Percentiles rank a stretch among this genome's conserved stretches.
Evolutionary conservation across 2,888 invertebrate genomes (phyloP).

Genomic region (Hipparchia semele): DNA sequence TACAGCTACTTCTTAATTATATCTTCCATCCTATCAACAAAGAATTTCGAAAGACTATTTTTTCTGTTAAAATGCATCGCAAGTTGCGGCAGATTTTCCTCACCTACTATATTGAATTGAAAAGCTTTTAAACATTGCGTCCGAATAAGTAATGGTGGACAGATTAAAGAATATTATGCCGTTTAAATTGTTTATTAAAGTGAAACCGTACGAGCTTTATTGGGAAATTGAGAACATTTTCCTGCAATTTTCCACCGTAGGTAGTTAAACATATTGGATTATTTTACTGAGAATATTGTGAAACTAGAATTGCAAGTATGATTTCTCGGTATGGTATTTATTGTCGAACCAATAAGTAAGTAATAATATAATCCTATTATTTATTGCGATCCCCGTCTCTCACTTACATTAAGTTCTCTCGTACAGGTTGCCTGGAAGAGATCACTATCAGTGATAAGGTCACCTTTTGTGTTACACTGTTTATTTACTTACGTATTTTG

Average conservation of each 20-base stretch:
- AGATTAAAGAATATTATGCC: neutral
- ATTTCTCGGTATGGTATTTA: no score
- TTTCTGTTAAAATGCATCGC: neutral
- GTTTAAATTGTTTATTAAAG: conserved; percentile 12
- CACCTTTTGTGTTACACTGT: no score
- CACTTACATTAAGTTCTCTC: no score
- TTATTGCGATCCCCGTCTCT: no score
- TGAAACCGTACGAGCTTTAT: neutral
- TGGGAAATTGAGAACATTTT: neutral
- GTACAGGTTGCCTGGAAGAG: no score
- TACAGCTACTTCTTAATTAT: neutral
- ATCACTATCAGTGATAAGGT: no score
- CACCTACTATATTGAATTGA: neutral
- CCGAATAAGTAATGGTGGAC: neutral
- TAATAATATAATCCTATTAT: no score
- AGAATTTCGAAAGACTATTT: neutral
- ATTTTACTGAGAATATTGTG: neutral
- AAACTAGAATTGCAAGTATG: no score
- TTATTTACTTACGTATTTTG: no score
- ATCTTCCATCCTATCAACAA: neutral
- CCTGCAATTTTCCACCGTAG: neutral
- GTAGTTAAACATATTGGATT: neutral
- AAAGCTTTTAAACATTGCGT: neutral
- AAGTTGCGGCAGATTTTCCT: conserved; percentile 5
- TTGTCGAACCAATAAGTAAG: no score